phyloP scores from a whole-genome alignment of 2,113 vertebrate species.

The Okapia johnstoni region DNA sequence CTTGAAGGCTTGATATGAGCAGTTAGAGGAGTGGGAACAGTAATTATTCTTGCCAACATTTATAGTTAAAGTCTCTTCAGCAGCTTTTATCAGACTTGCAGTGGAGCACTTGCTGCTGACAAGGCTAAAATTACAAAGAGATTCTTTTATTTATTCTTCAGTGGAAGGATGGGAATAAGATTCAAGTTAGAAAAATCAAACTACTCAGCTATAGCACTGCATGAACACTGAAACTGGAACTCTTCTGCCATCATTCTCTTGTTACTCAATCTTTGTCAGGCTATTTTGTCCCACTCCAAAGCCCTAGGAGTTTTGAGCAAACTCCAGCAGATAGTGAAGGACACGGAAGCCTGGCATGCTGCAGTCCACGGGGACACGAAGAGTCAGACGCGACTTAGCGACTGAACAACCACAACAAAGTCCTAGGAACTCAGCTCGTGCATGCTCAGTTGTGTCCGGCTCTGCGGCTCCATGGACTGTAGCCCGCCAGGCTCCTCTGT shows the following conservation, averaged over 20 bases:
- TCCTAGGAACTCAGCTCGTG: not conserved
- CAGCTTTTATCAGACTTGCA: not conserved
- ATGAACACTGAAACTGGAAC: not conserved
- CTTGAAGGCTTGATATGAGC: not conserved
- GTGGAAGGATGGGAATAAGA: not conserved
- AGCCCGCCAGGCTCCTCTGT: not conserved
- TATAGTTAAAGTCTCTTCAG: not conserved
- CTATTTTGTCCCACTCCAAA: not conserved
- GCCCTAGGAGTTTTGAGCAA: not conserved
- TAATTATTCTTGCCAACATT: not conserved
- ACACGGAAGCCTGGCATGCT: not conserved
- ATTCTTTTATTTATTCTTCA: not conserved
- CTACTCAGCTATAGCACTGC: not conserved
- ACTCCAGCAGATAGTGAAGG: not conserved
- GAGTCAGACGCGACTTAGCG: not conserved
- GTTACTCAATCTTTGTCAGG: not conserved
- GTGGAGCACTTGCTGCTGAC: not conserved
- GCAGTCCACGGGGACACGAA: not conserved
- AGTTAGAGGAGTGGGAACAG: not conserved
- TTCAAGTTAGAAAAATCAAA: not conserved
- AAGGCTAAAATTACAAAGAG: not conserved
- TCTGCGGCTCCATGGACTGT: accelerated
- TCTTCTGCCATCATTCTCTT: not conserved
- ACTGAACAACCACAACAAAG: not conserved
- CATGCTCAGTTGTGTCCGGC: not conserved